These are phyloP conservation scores for Melieria crassipennis DNA, from an alignment of 2,888 invertebrate genomes.

Conservation along the genomic window DNA sequence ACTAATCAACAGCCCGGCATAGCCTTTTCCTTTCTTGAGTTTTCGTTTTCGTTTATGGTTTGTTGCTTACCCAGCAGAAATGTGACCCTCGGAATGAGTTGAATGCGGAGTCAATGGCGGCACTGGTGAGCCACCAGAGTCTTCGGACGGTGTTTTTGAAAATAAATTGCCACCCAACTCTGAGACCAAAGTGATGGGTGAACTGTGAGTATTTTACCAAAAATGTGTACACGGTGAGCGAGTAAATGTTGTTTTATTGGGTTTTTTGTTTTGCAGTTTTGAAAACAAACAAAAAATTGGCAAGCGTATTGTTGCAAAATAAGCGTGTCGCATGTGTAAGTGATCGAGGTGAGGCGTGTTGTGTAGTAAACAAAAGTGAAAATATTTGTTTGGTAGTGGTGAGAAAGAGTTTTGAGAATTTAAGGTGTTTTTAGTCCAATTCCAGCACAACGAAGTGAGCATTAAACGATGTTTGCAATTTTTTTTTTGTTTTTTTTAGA, in stretches of 20 bases:
- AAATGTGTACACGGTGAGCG: slow-evolving; percentile 15
- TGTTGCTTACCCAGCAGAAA: slow-evolving; percentile 65
- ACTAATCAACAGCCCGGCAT: too few relatives aligned
- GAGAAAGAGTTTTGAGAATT: background rate
- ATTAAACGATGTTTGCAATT: slow-evolving; percentile 15
- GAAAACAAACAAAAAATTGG: slow-evolving; percentile 7
- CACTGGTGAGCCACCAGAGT: slow-evolving; percentile 76
- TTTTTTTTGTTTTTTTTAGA: slow-evolving; percentile 41
- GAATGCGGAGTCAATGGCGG: slow-evolving; percentile 74
- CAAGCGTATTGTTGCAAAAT: slow-evolving; percentile 6
- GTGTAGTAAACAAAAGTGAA: background rate
- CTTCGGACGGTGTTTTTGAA: slow-evolving; percentile 92
- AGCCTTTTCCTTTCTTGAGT: too few relatives aligned
- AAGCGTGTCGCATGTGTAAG: background rate
- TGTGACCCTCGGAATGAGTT: slow-evolving; percentile 69
- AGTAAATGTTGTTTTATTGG: slow-evolving; percentile 6
- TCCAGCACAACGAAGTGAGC: slow-evolving; percentile 46
- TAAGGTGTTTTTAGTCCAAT: slow-evolving; percentile 5
- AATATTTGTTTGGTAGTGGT: background rate
- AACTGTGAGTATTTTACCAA: slow-evolving; percentile 68
- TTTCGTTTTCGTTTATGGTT: too few relatives aligned
- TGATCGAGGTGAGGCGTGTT: background rate
- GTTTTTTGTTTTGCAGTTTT: slow-evolving; percentile 10
- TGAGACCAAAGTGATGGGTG: slow-evolving; percentile 91
- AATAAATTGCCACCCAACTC: slow-evolving; percentile 96